These are phyloP conservation scores for Scotopteryx bipunctaria DNA, from an alignment of 2,888 invertebrate species.

Conservation along the genomic window DNA sequence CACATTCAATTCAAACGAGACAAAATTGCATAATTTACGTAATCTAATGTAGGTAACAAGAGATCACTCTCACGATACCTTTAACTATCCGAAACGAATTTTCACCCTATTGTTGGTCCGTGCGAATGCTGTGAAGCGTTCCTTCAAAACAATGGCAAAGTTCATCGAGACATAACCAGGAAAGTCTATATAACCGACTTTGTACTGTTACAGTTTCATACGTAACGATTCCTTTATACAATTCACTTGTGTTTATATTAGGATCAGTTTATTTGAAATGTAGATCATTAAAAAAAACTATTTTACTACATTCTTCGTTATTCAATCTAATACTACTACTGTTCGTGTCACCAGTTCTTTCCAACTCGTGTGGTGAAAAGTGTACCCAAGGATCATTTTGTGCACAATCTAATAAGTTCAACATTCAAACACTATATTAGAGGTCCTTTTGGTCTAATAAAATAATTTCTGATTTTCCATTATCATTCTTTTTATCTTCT, in stretches of 20 bases:
- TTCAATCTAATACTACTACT: no score
- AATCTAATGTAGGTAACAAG: conserved; percentile 57
- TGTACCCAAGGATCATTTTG: no score
- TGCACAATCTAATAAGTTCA: no score
- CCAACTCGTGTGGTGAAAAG: no score
- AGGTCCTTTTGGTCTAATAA: no score
- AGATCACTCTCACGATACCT: conserved; percentile 66
- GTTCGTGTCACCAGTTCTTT: no score
- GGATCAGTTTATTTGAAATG: background rate
- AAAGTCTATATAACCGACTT: conserved; percentile 77
- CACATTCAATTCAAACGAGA: conserved; percentile 12
- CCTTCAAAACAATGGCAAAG: conserved; percentile 76
- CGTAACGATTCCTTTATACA: conserved; percentile 60
- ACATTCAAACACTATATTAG: no score
- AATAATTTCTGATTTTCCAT: no score
- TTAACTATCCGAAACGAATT: conserved; percentile 74
- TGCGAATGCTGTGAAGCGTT: conserved; percentile 76
- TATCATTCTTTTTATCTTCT: background rate
- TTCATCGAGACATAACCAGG: conserved; percentile 79
- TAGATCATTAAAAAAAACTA: background rate
- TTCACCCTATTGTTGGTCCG: conserved; percentile 78
- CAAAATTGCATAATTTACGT: conserved; percentile 53
- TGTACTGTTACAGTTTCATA: conserved; percentile 63
- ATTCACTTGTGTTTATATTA: conserved; percentile 48
- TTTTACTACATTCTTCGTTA: no score